phyloP scores from a whole-genome alignment of 2,888 invertebrate genomes.

The Drosophila putrida region DNA sequence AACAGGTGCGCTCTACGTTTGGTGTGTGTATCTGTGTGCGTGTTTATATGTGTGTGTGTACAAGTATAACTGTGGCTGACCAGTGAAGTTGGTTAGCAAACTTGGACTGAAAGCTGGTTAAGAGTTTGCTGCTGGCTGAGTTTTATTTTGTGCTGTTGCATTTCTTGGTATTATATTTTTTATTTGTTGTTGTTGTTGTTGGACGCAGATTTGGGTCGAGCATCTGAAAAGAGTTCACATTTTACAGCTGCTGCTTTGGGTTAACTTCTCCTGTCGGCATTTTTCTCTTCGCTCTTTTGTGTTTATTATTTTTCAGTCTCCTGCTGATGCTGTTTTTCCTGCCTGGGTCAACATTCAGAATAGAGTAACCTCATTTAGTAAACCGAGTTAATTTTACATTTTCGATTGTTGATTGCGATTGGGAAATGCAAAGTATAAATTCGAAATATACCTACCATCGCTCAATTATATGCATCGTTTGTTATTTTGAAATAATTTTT shows the following conservation, averaged over 20 bases:
- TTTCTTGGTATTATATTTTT: conserved; percentile 43
- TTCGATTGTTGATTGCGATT: conserved; percentile 38
- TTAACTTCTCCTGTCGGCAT: conserved; percentile 34
- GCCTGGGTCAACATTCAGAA: conserved; percentile 57
- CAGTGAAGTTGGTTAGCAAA: conserved; percentile 56
- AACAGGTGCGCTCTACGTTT: conserved; percentile 10
- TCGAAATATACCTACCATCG: conserved; percentile 28
- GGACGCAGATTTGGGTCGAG: conserved; percentile 72
- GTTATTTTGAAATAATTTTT: conserved; percentile 44
- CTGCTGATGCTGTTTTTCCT: conserved; percentile 18
- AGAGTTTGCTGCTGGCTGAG: conserved; percentile 27
- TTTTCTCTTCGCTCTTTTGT: conserved; percentile 38
- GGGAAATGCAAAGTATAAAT: conserved; percentile 11
- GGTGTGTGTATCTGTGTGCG: neutral
- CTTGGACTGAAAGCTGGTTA: conserved; percentile 39
- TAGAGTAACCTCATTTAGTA: conserved; percentile 25
- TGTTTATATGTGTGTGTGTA: conserved; percentile 8
- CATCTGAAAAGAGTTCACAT: conserved; percentile 65
- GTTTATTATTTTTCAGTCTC: conserved; percentile 38
- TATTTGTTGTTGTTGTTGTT: conserved; percentile 30
- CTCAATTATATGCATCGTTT: conserved; percentile 31
- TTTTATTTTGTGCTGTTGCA: conserved; percentile 52
- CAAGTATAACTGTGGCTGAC: conserved; percentile 41
- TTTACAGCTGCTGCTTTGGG: conserved; percentile 37
- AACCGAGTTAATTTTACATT: conserved; percentile 49